phyloP scores from a whole-genome alignment of 2,888 invertebrate species.

The Leptarthrus brevirostris region DNA sequence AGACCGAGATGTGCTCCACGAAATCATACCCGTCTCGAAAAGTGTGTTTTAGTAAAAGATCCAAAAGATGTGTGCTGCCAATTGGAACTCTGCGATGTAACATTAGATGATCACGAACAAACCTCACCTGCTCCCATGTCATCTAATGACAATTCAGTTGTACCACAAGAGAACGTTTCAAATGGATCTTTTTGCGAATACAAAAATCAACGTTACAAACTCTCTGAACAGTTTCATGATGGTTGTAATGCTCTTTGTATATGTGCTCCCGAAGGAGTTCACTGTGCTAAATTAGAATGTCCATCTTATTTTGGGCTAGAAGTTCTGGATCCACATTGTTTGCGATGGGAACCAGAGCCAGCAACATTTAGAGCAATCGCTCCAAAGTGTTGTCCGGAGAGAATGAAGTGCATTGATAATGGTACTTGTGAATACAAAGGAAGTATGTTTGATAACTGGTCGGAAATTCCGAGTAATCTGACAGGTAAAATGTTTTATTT shows the following conservation, averaged over 20 bases:
- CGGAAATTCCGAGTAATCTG: conserved; percentile 80
- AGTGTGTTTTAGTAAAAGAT: conserved; percentile 85
- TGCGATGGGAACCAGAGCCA: conserved; percentile 87
- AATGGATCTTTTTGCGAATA: conserved; percentile 63
- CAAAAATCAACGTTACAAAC: conserved; percentile 62
- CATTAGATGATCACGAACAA: conserved; percentile 80
- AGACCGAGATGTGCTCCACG: conserved; percentile 76
- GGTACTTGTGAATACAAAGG: conserved; percentile 84
- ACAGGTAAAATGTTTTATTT: conserved; percentile 66
- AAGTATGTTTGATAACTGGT: conserved; percentile 76
- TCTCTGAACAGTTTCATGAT: conserved; percentile 83
- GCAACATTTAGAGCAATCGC: conserved; percentile 76
- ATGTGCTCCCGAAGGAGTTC: conserved; percentile 77
- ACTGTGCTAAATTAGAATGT: conserved; percentile 85
- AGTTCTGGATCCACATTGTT: conserved; percentile 83
- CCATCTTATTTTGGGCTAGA: conserved; percentile 88
- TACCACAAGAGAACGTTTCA: conserved; percentile 58
- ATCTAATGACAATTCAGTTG: conserved; percentile 14
- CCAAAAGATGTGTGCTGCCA: conserved; percentile 87
- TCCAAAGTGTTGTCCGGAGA: conserved; percentile 85
- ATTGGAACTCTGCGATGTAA: conserved; percentile 86
- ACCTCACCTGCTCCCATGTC: conserved; percentile 59
- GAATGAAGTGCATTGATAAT: conserved; percentile 82
- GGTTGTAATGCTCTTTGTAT: conserved; percentile 83
- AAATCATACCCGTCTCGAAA: conserved; percentile 72